Conservation (phyloP, 2,888 invertebrate genomes). For the Philopedon plagiatum region DNA sequence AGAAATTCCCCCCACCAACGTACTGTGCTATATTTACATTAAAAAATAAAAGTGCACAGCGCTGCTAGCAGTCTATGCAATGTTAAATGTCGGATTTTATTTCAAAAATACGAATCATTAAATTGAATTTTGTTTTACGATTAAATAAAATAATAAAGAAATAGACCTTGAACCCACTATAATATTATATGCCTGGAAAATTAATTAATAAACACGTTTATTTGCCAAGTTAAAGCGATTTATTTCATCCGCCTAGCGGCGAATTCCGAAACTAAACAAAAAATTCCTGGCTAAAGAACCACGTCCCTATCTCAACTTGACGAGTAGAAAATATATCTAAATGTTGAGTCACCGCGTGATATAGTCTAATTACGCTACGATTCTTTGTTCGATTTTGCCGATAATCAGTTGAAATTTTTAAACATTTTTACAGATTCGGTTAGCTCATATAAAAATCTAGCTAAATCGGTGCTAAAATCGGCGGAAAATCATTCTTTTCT, state of each 20-base stretch:
- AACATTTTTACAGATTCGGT: conserved; percentile 62
- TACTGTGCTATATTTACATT: conserved; percentile 17
- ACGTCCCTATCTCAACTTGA: conserved; percentile 66
- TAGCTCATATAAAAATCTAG: conserved; percentile 47
- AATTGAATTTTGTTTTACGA: conserved; percentile 13
- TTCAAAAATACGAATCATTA: conserved; percentile 3
- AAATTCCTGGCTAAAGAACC: conserved; percentile 68
- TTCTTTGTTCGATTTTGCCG: conserved; percentile 53
- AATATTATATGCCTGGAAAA: conserved; percentile 65
- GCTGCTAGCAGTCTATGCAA: conserved; percentile 1
- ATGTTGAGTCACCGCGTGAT: conserved; percentile 62
- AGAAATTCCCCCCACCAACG: conserved; percentile 27
- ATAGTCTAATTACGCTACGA: conserved; percentile 50
- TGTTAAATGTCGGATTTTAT: conserved; percentile 9
- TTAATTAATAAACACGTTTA: conserved; percentile 63
- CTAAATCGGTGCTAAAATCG: conserved; percentile 59
- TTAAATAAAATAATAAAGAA: conserved; percentile 42
- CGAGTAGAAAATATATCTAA: conserved; percentile 66
- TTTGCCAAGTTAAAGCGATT: conserved; percentile 55
- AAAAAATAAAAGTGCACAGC: conserved; percentile 22
- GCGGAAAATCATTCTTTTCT: conserved; percentile 54
- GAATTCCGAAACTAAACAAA: conserved; percentile 62
- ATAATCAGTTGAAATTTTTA: conserved; percentile 55
- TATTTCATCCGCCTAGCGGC: conserved; percentile 61
- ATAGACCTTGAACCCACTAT: conserved; percentile 63